These are phyloP conservation scores for Sebastes itinus DNA, from an alignment of 2,797 vertebrate species.

Conservation along the genomic window DNA sequence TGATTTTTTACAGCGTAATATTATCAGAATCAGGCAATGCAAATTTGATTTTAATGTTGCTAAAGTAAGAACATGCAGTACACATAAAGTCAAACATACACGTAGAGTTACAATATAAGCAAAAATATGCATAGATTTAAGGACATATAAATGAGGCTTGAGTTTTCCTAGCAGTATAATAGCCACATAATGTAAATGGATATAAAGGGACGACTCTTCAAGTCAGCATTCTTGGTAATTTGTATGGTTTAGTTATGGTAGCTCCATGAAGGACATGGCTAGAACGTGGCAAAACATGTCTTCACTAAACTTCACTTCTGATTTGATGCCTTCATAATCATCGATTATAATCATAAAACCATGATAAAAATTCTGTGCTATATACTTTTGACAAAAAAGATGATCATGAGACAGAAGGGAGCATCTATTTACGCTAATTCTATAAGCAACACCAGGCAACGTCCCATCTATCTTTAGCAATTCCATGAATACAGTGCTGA, in stretches of 20 bases:
- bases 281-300: too few relatives aligned
- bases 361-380: not conserved
- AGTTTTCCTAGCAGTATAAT: not conserved
- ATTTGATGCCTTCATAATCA: not conserved
- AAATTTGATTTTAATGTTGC: not conserved
- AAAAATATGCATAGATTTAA: not conserved
- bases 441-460: conserved; percentile 56
- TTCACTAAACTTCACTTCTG: not conserved
- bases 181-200: not conserved
- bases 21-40: not conserved
- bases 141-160: not conserved
- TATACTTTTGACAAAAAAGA: conserved; percentile 9
- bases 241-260: not conserved
- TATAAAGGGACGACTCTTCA: not conserved
- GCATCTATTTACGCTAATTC: conserved; percentile 48
- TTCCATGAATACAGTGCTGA: conserved; percentile 86
- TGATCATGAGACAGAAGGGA: conserved; percentile 15
- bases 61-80: not conserved
- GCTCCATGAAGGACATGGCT: not conserved
- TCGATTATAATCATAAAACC: not conserved
- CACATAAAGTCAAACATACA: not conserved
- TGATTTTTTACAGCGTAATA: not conserved
- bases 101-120: not conserved
- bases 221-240: not conserved
- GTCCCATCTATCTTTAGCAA: conserved; percentile 74